These are phyloP conservation scores for Diorhabda carinulata DNA, from an alignment of 1,140 invertebrate genomes.

Conservation along the genomic window DNA sequence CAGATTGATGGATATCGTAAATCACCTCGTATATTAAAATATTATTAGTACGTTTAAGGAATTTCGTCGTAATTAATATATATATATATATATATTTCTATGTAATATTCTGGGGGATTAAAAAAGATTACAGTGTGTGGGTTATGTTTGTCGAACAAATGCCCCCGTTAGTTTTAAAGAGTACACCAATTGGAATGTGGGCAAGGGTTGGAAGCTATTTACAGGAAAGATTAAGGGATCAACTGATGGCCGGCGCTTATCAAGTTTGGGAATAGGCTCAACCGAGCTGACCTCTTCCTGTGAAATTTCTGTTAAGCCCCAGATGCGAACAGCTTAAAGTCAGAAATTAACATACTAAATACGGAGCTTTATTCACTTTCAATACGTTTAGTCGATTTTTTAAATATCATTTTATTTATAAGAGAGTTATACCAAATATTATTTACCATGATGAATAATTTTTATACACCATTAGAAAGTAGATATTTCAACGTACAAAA, in stretches of 20 bases:
- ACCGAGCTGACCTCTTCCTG: neutral
- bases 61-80: too few relatives aligned
- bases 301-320: constrained; percentile 1
- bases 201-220: constrained; percentile 1
- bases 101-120: too few relatives aligned
- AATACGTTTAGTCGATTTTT: neutral
- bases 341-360: constrained; percentile 1
- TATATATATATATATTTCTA: too few relatives aligned
- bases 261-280: constrained; percentile 1
- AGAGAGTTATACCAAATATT: too few relatives aligned
- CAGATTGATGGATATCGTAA: too few relatives aligned
- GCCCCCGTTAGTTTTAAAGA: neutral
- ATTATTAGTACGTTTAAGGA: too few relatives aligned
- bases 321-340: constrained; percentile 2
- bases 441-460: neutral
- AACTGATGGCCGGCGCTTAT: constrained; percentile 1
- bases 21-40: too few relatives aligned
- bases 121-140: too few relatives aligned
- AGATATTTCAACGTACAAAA: neutral
- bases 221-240: neutral
- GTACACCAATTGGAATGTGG: neutral
- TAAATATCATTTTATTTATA: too few relatives aligned
- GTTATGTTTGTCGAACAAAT: neutral
- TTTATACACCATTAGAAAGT: constrained; percentile 4
- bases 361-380: neutral